Percentiles rank a stretch among this genome's conserved stretches.
These are phyloP conservation scores for Rhagium mordax DNA, from an alignment of 2,888 invertebrate genomes.

Conservation along the genomic window DNA sequence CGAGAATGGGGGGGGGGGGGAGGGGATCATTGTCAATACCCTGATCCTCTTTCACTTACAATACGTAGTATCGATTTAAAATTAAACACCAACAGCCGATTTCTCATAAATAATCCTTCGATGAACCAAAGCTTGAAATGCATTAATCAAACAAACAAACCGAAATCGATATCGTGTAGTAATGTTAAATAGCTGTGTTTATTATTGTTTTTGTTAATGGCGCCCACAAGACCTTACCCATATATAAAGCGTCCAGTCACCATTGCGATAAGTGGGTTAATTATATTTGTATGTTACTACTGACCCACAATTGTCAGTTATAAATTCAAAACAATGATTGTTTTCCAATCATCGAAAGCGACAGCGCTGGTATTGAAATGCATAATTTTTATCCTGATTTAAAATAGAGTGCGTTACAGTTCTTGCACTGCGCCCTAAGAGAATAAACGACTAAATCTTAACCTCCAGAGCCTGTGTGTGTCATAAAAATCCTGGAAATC, in stretches of 20 bases:
- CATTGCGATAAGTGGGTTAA: slow-evolving; percentile 14
- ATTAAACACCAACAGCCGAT: background rate
- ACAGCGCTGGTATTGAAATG: background rate
- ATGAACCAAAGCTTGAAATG: background rate
- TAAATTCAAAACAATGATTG: background rate
- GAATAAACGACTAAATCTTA: background rate
- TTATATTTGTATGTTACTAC: background rate
- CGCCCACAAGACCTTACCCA: background rate
- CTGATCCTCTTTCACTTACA: too few relatives aligned
- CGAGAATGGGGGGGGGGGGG: too few relatives aligned
- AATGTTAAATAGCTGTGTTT: background rate
- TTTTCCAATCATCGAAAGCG: background rate
- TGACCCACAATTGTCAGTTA: slow-evolving; percentile 7
- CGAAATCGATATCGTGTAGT: background rate
- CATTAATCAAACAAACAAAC: background rate
- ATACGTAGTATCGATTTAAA: background rate
- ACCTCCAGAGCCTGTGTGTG: background rate
- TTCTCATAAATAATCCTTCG: background rate
- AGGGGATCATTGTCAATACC: too few relatives aligned
- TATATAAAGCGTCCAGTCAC: background rate
- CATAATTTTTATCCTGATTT: background rate
- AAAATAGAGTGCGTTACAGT: too few relatives aligned
- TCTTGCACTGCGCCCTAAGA: too few relatives aligned
- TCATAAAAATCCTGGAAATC: background rate
- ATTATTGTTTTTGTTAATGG: background rate